A percentile compares a stretch with the other conserved stretches of the same genome.
Conservation (phyloP, 2,113 vertebrate species). For the Triplophysa rosa region DNA sequence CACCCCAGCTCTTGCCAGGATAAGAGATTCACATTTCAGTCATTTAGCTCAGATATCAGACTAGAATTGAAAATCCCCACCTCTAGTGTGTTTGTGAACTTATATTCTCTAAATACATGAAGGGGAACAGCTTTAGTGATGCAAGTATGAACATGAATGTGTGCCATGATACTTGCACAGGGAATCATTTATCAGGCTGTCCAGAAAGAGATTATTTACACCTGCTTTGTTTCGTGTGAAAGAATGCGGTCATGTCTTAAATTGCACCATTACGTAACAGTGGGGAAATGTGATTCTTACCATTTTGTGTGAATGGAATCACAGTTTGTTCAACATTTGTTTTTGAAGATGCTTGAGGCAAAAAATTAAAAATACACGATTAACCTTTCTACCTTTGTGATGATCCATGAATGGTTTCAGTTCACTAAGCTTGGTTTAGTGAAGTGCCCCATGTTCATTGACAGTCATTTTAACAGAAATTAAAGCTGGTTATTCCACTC, state of each 20-base stretch:
- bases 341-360: background rate
- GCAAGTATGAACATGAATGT: background rate
- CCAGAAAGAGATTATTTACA: background rate
- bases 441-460: background rate
- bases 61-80: background rate
- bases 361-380: background rate
- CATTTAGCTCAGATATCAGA: background rate
- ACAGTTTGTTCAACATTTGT: background rate
- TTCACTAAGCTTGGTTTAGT: background rate
- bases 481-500: background rate
- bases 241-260: background rate
- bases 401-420: background rate
- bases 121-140: background rate
- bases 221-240: background rate
- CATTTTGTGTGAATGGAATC: background rate
- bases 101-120: background rate
- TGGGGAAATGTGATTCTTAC: background rate
- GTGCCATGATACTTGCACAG: background rate
- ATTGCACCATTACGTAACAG: background rate
- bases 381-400: background rate
- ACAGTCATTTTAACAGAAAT: background rate
- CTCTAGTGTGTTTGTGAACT: background rate
- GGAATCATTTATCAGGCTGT: background rate
- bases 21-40: slow-evolving; percentile 3
- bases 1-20: too few species aligned